Conservation (phyloP, 2,113 vertebrate genomes). For the Taurulus bubalis region DNA sequence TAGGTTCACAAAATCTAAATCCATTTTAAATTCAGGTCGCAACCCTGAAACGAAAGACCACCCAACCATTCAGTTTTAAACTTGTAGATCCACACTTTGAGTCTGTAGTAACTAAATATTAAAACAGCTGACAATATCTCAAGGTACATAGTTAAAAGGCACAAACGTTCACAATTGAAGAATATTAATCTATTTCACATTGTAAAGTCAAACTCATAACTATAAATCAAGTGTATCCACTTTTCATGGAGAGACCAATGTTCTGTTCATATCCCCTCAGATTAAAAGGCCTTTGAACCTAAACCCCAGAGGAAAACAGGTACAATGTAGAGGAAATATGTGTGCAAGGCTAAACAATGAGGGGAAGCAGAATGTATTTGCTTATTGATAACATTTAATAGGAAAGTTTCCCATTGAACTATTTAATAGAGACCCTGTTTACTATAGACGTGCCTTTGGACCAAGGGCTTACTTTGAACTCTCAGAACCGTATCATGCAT, state of each 20-base stretch:
- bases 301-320: slow-evolving; percentile 17
- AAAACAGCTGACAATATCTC: not conserved
- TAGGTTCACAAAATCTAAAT: not conserved
- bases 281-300: slow-evolving; percentile 53
- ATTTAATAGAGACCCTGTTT: slow-evolving; percentile 41
- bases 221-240: slow-evolving; percentile 10
- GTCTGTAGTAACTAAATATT: not conserved
- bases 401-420: slow-evolving; percentile 32
- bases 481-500: slow-evolving; percentile 49
- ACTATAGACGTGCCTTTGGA: slow-evolving; percentile 22
- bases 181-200: slow-evolving; percentile 31
- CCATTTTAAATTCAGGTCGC: not conserved
- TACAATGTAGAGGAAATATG: slow-evolving; percentile 74
- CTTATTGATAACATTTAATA: slow-evolving; percentile 58
- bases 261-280: slow-evolving; percentile 24
- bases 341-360: slow-evolving; percentile 64
- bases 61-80: not conserved
- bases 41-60: no score
- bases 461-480: slow-evolving; percentile 48
- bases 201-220: slow-evolving; percentile 26
- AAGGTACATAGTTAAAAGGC: not conserved
- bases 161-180: no score
- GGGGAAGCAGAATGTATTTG: slow-evolving; percentile 62
- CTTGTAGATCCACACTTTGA: not conserved
- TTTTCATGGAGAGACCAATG: slow-evolving; percentile 9